Conservation (phyloP, 2,888 invertebrate genomes). For the Hyppa rectilinea region DNA sequence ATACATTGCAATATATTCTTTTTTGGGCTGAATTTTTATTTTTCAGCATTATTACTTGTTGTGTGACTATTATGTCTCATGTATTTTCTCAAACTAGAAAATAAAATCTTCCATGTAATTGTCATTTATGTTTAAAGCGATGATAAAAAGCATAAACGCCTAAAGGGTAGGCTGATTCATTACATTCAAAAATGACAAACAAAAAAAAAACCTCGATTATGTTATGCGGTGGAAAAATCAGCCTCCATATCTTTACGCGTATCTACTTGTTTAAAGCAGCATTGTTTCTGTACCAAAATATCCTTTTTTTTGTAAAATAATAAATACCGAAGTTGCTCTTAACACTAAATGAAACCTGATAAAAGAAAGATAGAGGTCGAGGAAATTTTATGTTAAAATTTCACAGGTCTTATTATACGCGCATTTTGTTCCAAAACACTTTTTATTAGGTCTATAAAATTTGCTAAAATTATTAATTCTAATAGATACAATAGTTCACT, state of each 20-base stretch:
- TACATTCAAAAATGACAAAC: not conserved
- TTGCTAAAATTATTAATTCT: too few species aligned
- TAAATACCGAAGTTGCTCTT: not conserved
- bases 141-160: not conserved
- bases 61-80: too few species aligned
- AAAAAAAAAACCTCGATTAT: not conserved
- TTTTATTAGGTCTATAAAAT: too few species aligned
- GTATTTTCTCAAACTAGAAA: not conserved
- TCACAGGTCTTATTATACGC: too few species aligned
- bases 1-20: not conserved
- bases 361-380: too few species aligned
- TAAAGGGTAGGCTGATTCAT: too few species aligned
- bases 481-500: too few species aligned
- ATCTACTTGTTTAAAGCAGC: not conserved
- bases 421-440: too few species aligned
- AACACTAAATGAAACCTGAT: constrained; percentile 9
- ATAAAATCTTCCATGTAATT: not conserved
- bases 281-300: not conserved
- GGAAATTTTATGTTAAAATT: too few species aligned
- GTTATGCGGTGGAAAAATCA: not conserved
- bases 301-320: not conserved
- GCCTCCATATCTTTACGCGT: not conserved
- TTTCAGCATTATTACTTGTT: not conserved
- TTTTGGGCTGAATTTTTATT: not conserved
- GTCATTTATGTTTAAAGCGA: not conserved